Conservation (phyloP, 2,797 vertebrate genomes). For the Syngnathus rostellatus region DNA sequence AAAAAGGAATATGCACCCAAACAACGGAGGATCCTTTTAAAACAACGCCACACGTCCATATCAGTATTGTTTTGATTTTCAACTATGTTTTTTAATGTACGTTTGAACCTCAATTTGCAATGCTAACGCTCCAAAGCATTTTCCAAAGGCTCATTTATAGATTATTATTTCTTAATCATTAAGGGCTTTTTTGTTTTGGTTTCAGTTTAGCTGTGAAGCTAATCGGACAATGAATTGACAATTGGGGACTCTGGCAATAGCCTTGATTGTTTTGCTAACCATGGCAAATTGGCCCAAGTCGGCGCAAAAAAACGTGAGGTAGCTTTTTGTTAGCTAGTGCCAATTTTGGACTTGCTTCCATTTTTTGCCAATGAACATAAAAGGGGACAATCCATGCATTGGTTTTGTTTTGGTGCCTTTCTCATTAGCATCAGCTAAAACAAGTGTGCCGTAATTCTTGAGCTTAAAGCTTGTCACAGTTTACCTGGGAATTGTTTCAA, state of each 20-base stretch:
- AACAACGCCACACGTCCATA: slow-evolving; percentile 43
- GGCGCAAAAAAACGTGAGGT: too few relatives aligned
- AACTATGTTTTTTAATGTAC: slow-evolving; percentile 30
- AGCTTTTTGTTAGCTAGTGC: neutral
- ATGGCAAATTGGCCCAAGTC: too few relatives aligned
- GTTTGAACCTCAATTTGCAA: slow-evolving; percentile 60
- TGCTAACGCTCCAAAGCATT: slow-evolving; percentile 72
- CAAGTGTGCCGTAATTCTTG: neutral
- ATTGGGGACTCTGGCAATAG: neutral
- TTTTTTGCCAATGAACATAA: slow-evolving; percentile 2
- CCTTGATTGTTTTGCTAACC: neutral
- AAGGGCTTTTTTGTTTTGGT: neutral
- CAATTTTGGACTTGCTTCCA: neutral
- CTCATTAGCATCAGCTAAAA: neutral
- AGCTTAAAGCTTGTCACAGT: too few relatives aligned
- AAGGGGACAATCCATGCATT: neutral
- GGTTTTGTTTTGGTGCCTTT: neutral
- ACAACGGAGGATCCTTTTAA: neutral
- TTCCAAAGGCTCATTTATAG: slow-evolving; percentile 27
- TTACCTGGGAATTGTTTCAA: neutral
- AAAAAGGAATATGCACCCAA: neutral
- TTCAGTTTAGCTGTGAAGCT: neutral
- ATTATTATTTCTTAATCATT: slow-evolving; percentile 10
- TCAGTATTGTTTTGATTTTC: slow-evolving; percentile 60
- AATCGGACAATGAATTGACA: neutral